phyloP scores from a whole-genome alignment of 1,140 invertebrate species.

The Conopomorpha cramerella region DNA sequence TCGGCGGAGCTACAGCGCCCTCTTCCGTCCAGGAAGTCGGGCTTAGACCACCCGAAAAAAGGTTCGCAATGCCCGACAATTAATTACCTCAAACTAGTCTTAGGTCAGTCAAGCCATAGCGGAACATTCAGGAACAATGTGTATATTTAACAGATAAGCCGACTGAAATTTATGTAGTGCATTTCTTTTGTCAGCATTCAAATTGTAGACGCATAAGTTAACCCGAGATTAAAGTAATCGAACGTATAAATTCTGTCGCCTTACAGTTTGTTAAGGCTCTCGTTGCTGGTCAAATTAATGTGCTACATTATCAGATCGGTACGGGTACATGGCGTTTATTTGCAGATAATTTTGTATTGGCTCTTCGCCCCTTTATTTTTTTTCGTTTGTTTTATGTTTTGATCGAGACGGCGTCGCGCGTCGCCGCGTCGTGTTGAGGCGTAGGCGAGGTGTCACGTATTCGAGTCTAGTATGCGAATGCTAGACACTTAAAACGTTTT shows the following conservation, averaged over 20 bases:
- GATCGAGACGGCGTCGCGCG: conserved; percentile 14
- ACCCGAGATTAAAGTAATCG: conserved; percentile 60
- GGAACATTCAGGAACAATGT: conserved; percentile 38
- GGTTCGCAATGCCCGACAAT: too few relatives aligned
- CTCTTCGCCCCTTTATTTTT: conserved; percentile 31
- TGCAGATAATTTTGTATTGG: conserved; percentile 52
- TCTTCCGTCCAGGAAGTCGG: conserved; percentile 3
- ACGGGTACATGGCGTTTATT: conserved; percentile 56
- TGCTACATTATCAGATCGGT: conserved; percentile 53
- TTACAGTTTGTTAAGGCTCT: conserved; percentile 50
- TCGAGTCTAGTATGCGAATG: too few relatives aligned
- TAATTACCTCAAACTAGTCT: too few relatives aligned
- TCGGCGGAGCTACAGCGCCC: background rate
- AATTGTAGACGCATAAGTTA: conserved; percentile 61
- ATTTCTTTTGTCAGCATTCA: conserved; percentile 61
- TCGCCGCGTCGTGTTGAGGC: conserved; percentile 28
- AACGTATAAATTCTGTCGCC: conserved; percentile 61
- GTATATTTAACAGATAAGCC: conserved; percentile 50
- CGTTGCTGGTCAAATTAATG: conserved; percentile 59
- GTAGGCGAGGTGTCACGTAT: too few relatives aligned
- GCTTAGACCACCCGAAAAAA: too few relatives aligned
- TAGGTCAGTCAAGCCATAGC: conserved; percentile 7
- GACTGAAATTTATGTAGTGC: conserved; percentile 51
- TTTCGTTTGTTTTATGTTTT: conserved; percentile 16
- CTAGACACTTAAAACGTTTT: too few relatives aligned